A percentile compares a stretch with the other conserved stretches of the same genome.
Evolutionary conservation across 2,797 vertebrate genomes (phyloP).

Genomic region (Mastacembelus armatus): DNA sequence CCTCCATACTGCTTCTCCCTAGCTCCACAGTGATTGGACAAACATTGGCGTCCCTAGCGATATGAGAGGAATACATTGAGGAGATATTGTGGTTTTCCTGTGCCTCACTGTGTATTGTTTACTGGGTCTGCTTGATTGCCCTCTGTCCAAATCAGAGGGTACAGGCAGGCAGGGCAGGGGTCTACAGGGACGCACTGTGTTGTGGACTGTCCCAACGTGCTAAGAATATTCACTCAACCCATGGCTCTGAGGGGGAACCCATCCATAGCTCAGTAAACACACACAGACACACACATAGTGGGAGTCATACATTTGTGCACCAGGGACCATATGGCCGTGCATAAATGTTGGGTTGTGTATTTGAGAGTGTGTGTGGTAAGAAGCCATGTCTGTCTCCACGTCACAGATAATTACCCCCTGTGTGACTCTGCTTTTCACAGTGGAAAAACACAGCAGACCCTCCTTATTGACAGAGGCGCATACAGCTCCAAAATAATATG

Average conservation of each 20-base stretch:
- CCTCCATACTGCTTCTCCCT: conserved; percentile 59
- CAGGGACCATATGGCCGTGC: conserved; percentile 66
- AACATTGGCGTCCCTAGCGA: conserved; percentile 74
- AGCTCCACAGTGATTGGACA: conserved; percentile 65
- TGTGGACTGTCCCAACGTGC: conserved; percentile 80
- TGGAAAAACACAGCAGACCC: conserved; percentile 62
- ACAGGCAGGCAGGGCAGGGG: conserved; percentile 74
- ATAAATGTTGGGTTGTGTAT: conserved; percentile 62
- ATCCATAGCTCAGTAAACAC: conserved; percentile 76
- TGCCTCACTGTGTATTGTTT: conserved; percentile 77
- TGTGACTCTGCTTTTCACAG: conserved; percentile 74
- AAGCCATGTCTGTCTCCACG: conserved; percentile 70
- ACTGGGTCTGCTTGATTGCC: conserved; percentile 81
- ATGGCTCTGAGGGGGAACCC: conserved; percentile 67
- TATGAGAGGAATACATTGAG: conserved; percentile 72
- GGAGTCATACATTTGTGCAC: conserved; percentile 65
- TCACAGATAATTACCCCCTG: conserved; percentile 80
- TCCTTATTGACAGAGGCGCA: conserved; percentile 52
- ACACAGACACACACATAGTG: conserved; percentile 56
- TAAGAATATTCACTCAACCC: conserved; percentile 78
- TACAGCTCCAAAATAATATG: conserved; percentile 35
- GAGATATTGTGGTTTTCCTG: conserved; percentile 76
- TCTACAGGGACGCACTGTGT: conserved; percentile 75
- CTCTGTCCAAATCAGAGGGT: conserved; percentile 81
- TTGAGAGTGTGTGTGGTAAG: conserved; percentile 48